A percentile compares a stretch with the other conserved stretches of the same genome.
Evolutionary conservation across 2,888 invertebrate species (phyloP).

Genomic region (Perithous albicinctus): DNA sequence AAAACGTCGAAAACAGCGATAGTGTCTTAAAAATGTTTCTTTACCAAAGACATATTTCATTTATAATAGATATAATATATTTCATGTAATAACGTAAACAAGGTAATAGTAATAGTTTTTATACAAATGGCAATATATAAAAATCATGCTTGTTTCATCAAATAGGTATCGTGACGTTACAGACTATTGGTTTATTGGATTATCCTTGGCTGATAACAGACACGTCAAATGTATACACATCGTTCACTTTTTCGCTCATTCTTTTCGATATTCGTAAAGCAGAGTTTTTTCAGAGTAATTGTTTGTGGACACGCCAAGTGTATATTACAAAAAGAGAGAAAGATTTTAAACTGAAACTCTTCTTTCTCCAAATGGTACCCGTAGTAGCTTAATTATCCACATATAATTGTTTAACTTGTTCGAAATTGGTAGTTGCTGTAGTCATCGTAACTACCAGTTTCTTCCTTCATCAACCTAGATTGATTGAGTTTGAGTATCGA

Average conservation of each 20-base stretch:
- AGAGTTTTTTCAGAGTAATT: conserved; percentile 1
- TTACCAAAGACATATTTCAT: conserved; percentile 51
- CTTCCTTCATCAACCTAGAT: too few species aligned
- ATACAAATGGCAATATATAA: conserved; percentile 77
- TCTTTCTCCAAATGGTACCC: conserved; percentile 44
- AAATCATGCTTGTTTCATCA: conserved; percentile 72
- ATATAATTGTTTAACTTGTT: conserved; percentile 22
- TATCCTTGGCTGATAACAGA: conserved; percentile 32
- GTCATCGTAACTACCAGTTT: conserved; percentile 29
- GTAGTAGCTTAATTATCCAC: conserved; percentile 52
- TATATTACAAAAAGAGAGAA: conserved; percentile 25
- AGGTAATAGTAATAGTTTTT: conserved; percentile 73
- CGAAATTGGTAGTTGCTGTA: conserved; percentile 15
- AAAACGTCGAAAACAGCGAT: neutral
- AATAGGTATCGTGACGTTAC: conserved; percentile 59
- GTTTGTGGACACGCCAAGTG: conserved; percentile 4
- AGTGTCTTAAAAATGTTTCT: conserved; percentile 5
- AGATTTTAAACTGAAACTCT: conserved; percentile 11
- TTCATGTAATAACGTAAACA: conserved; percentile 80
- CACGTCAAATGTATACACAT: conserved; percentile 11
- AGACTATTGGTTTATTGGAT: conserved; percentile 51
- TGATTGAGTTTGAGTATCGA: too few species aligned
- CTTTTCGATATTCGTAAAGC: neutral
- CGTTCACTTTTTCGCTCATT: neutral
- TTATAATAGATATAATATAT: conserved; percentile 79